Percentiles rank a stretch among this genome's conserved stretches.
Conservation (phyloP, 1,140 invertebrate genomes). For the Leptinotarsa undecemlineata region DNA sequence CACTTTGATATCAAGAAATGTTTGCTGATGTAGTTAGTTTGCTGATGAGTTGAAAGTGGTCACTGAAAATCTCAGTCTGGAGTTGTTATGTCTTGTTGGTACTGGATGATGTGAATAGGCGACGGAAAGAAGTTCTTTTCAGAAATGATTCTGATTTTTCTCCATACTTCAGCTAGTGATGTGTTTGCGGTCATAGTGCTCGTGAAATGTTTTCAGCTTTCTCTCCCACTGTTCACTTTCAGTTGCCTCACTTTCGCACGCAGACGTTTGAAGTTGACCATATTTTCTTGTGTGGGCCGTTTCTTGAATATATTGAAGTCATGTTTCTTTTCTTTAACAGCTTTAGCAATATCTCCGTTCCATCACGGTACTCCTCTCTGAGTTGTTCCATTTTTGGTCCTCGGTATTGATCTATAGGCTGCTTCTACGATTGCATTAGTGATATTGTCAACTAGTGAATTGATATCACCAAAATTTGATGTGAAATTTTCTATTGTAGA, state of each 20-base stretch:
- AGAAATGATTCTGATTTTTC: neutral
- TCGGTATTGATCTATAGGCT: too few relatives aligned
- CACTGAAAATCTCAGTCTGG: neutral
- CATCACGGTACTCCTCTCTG: neutral
- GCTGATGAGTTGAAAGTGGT: neutral
- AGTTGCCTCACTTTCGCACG: neutral
- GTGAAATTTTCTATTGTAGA: too few relatives aligned
- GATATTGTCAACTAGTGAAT: too few relatives aligned
- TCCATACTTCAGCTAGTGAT: neutral
- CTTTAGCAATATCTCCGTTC: neutral
- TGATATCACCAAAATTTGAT: too few relatives aligned
- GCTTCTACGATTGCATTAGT: too few relatives aligned
- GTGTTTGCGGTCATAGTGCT: neutral
- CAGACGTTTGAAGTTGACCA: neutral
- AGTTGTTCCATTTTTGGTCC: too few relatives aligned
- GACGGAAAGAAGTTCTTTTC: neutral
- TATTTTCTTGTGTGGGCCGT: neutral
- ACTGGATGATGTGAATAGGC: neutral
- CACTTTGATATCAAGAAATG: neutral
- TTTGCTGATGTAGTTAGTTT: too few relatives aligned
- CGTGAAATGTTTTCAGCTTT: too few relatives aligned
- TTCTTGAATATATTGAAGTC: neutral
- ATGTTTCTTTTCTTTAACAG: neutral
- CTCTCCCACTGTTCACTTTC: neutral
- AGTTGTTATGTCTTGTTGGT: too few relatives aligned